A percentile compares a stretch with the other conserved stretches of the same genome.
Evolutionary conservation across 2,797 vertebrate genomes (phyloP).

Genomic region (Cichlasoma orientale): DNA sequence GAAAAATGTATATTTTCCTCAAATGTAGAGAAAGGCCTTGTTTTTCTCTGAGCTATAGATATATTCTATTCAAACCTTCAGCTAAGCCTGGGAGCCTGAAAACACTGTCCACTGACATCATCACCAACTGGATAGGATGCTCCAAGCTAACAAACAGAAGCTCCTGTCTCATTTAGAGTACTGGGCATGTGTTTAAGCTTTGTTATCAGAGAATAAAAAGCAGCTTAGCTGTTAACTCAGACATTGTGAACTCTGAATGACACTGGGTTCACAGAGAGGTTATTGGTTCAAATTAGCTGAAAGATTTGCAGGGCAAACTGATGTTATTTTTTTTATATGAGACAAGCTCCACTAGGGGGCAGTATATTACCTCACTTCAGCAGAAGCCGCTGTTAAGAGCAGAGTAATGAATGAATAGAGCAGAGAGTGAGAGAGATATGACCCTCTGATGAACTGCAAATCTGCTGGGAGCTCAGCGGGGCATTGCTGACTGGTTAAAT

Average conservation of each 20-base stretch:
- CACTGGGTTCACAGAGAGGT: constrained; percentile 67
- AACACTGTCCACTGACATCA: constrained; percentile 7
- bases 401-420: constrained; percentile 58
- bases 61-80: background rate
- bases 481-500: constrained; percentile 74
- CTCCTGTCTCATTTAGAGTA: constrained; percentile 6
- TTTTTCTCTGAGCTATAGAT: background rate
- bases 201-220: constrained; percentile 63
- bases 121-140: constrained; percentile 4
- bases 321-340: background rate
- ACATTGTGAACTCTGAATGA: constrained; percentile 72
- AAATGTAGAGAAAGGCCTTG: background rate
- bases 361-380: constrained; percentile 58
- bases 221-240: constrained; percentile 68
- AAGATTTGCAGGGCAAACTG: constrained; percentile 25
- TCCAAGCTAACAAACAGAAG: constrained; percentile 36
- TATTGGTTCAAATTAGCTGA: constrained; percentile 65
- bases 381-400: constrained; percentile 2
- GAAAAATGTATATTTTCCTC: background rate
- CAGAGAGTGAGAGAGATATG: constrained; percentile 70
- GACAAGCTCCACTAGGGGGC: constrained; percentile 64
- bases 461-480: constrained; percentile 72
- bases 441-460: constrained; percentile 82
- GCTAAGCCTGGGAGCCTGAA: background rate
- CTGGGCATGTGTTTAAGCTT: constrained; percentile 49